phyloP scores from a whole-genome alignment of 1,140 invertebrate genomes.

The Orius laevigatus region DNA sequence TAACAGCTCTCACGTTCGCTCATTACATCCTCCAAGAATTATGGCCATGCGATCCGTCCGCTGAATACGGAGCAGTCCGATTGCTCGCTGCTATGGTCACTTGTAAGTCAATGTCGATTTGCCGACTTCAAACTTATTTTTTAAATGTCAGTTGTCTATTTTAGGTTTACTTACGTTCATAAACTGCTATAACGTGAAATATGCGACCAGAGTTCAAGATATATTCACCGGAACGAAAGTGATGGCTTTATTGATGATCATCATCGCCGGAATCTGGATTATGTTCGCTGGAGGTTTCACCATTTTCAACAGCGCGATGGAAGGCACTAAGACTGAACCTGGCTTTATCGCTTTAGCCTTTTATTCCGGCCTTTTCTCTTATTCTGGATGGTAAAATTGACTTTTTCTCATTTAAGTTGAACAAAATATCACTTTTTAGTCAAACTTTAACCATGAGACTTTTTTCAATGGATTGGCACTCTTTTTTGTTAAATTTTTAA shows the following conservation, averaged over 20 bases:
- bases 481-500: too few species aligned
- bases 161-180: constrained; percentile 81
- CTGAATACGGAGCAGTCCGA: constrained; percentile 39
- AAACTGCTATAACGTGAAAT: constrained; percentile 93
- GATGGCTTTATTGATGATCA: constrained; percentile 73
- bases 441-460: constrained; percentile 5
- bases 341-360: constrained; percentile 77
- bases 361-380: constrained; percentile 94
- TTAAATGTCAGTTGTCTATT: constrained; percentile 23
- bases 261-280: constrained; percentile 62
- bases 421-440: not conserved
- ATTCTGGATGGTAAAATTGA: constrained; percentile 71
- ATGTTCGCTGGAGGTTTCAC: constrained; percentile 43
- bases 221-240: constrained; percentile 88
- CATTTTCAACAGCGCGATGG: constrained; percentile 66
- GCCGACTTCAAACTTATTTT: constrained; percentile 2
- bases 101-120: constrained; percentile 39
- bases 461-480: too few species aligned
- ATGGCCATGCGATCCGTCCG: constrained; percentile 56
- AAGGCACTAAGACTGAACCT: constrained; percentile 53
- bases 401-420: not conserved
- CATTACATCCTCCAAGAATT: constrained; percentile 87
- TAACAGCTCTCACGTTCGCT: constrained; percentile 90
- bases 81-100: constrained; percentile 58
- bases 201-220: constrained; percentile 83